A percentile compares a stretch with the other conserved stretches of the same genome.
These are phyloP conservation scores for Mobula birostris DNA, from an alignment of 2,113 vertebrate species.

Conservation along the genomic window DNA sequence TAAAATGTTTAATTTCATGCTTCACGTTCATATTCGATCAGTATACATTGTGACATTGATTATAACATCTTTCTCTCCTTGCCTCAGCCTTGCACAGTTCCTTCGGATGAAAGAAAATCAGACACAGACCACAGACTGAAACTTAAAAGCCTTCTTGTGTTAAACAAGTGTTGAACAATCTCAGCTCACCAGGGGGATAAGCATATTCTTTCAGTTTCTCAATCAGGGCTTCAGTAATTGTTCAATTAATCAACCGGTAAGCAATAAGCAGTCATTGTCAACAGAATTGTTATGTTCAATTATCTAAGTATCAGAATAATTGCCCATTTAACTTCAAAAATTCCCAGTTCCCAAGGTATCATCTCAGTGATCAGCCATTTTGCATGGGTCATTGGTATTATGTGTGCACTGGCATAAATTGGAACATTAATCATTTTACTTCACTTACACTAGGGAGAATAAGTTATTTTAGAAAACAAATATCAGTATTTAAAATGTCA, in stretches of 20 bases:
- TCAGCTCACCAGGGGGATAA: background rate
- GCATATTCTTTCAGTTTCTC: background rate
- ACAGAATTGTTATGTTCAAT: constrained; percentile 30
- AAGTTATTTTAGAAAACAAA: background rate
- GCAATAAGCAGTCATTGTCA: background rate
- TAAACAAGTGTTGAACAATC: background rate
- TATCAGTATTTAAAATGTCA: background rate
- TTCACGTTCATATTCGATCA: background rate
- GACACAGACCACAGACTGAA: background rate
- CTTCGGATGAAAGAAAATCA: background rate
- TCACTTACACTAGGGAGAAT: background rate
- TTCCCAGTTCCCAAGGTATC: constrained; percentile 17
- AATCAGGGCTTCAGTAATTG: background rate
- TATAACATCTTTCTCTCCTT: background rate
- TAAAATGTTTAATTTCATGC: background rate
- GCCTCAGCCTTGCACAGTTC: background rate
- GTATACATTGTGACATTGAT: background rate
- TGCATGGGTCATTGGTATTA: constrained; percentile 4
- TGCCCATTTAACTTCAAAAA: constrained; percentile 25
- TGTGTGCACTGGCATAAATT: background rate
- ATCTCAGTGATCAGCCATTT: constrained; percentile 25
- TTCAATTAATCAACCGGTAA: constrained; percentile 29
- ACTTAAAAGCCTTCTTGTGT: background rate
- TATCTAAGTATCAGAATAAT: constrained; percentile 12
- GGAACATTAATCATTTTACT: constrained; percentile 27